These are phyloP conservation scores for Clarias pachynema DNA, from an alignment of 2,797 vertebrate species.

Conservation along the genomic window DNA sequence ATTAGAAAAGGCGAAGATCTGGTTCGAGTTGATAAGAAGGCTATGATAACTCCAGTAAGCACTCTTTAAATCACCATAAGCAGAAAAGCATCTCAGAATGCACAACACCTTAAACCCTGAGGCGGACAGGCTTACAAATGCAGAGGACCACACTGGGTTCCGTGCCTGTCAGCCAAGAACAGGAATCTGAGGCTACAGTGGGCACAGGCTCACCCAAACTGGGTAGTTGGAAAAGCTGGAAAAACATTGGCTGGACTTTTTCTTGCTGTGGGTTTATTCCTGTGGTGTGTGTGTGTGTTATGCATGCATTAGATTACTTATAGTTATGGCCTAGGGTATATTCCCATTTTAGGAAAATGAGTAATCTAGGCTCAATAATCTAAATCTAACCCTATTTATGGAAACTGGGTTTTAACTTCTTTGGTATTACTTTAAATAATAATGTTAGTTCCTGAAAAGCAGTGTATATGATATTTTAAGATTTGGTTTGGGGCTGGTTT, in stretches of 20 bases:
- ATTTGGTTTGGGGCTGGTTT: not conserved
- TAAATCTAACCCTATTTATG: slow-evolving; percentile 13
- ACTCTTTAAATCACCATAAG: not conserved
- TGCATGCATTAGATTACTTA: not conserved
- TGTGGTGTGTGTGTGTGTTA: not conserved
- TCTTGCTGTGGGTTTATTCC: not conserved
- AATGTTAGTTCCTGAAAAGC: not conserved
- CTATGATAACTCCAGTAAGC: not conserved
- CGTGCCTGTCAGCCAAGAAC: not conserved
- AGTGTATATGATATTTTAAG: slow-evolving; percentile 13
- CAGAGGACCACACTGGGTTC: not conserved
- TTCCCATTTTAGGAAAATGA: not conserved
- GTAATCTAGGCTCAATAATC: not conserved
- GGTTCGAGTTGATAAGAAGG: not conserved
- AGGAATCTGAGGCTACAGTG: not conserved
- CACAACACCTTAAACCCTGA: not conserved
- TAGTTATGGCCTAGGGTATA: slow-evolving; percentile 42
- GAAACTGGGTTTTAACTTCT: slow-evolving; percentile 49
- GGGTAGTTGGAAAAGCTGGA: not conserved
- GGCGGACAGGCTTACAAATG: not conserved
- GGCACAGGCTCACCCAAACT: not conserved
- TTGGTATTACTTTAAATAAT: slow-evolving; percentile 37
- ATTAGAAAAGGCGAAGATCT: not conserved
- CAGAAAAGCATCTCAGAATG: not conserved
- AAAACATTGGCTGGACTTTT: slow-evolving; percentile 16